Conservation (phyloP, 1,140 invertebrate species). For the Pollicipes pollicipes region DNA sequence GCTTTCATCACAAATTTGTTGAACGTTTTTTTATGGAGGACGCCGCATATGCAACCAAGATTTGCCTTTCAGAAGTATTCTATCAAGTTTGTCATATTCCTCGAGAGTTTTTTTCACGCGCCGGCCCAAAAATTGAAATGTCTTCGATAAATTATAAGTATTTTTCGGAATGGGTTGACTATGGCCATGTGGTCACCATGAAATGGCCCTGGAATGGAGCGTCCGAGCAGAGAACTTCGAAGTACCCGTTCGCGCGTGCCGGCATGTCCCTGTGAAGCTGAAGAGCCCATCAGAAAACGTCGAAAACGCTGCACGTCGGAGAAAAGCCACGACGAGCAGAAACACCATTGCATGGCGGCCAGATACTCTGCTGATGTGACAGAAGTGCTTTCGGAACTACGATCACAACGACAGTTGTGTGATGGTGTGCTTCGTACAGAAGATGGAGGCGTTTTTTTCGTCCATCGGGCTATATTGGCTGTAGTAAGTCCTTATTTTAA, state of each 20-base stretch:
- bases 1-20: no score
- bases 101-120: not conserved
- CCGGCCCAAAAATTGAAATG: not conserved
- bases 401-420: not conserved
- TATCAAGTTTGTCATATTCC: not conserved
- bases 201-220: constrained; percentile 1
- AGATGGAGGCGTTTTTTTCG: constrained; percentile 26
- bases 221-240: constrained; percentile 1
- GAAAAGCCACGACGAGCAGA: not conserved
- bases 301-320: not conserved
- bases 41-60: no score
- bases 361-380: not conserved
- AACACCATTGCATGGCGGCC: not conserved
- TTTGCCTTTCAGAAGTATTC: not conserved
- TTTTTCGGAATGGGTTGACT: not conserved
- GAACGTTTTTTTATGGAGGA: no score
- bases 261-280: not conserved
- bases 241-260: constrained; percentile 1
- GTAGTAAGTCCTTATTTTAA: constrained; percentile 47
- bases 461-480: constrained; percentile 44
- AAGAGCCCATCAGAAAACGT: not conserved
- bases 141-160: not conserved
- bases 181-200: constrained; percentile 1
- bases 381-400: not conserved
- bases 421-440: not conserved